Base-by-base conservation (phyloP, 2,888 invertebrate genomes). In the Linnaemya tessellans region DNA sequence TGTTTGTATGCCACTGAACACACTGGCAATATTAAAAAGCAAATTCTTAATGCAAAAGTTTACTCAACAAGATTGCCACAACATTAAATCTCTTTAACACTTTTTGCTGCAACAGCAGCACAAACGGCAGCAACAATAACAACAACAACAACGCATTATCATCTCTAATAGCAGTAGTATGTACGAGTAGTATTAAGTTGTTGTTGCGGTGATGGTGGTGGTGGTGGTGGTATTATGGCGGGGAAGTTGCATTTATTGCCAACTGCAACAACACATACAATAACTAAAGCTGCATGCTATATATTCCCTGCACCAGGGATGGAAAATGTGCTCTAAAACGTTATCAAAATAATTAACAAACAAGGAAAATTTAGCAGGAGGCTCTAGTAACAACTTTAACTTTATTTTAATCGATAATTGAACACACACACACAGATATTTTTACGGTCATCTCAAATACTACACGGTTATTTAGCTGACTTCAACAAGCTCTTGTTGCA, bases 31-130 rank as follows among this genome's bases (percentile, higher is more conserved):
- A 68, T 68, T 68, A 77, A 82, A 70, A 77, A 71, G 49, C 41
- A 71, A n/a, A 71, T 64, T 58, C 70, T 65, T 71, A 77, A 82
- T 77, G 77, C 58, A 71, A 82, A 60, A 73, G 62, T 81, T 81
- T 78, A 74, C 49, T 81, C 68, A 73, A 74, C 67, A 84, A 58
- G 73, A 71, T 77, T 65, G 75, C 75, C 84, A 77, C 80, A 84
- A 71, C 60, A 84, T 77, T 71, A 80, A 84, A 84, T 80, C 80
- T 77, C 70, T 80, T 84, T 77, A 80, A 77, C 80, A 84, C 75
- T 80, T 75, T 80, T 51, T 49, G 64, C 71, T 35, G 58, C 51
- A 73, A 41, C 54, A 30, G 22, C 60, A 60, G 2, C 38, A 64
- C 25, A 73, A 73, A 25, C 15, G 30, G 30, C 9, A 64, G 13